Conservation (phyloP, 2,113 vertebrate species). For the Ursus arctos region DNA sequence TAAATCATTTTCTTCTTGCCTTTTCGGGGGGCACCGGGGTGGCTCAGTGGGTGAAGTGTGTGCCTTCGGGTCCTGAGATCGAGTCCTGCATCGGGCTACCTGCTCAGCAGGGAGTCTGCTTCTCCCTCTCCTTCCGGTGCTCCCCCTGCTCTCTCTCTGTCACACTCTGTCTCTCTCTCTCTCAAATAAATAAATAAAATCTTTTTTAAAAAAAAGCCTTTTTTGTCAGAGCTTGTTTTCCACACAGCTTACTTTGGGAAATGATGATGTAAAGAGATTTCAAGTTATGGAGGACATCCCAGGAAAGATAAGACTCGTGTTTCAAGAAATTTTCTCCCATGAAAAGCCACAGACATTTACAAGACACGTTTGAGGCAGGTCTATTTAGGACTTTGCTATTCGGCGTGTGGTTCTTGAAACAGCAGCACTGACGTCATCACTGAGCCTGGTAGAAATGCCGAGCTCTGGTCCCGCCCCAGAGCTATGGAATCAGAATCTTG, state of each 20-base stretch:
- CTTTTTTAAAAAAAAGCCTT: not conserved
- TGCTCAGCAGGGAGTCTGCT: too few relatives aligned
- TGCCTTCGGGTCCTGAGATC: too few relatives aligned
- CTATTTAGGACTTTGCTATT: not conserved
- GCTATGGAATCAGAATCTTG: not conserved
- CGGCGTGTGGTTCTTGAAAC: not conserved
- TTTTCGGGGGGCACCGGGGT: too few relatives aligned
- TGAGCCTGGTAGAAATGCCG: not conserved
- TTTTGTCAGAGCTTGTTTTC: not conserved
- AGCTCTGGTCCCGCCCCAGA: not conserved
- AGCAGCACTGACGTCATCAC: not conserved
- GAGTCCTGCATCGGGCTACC: too few relatives aligned
- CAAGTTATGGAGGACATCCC: not conserved
- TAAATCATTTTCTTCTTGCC: not conserved
- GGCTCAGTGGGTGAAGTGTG: too few relatives aligned
- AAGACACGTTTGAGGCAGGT: not conserved
- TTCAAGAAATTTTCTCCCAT: not conserved
- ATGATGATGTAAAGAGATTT: not conserved
- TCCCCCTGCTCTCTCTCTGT: too few relatives aligned
- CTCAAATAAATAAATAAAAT: not conserved
- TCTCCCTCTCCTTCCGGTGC: too few relatives aligned
- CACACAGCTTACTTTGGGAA: not conserved
- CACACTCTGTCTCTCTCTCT: not conserved
- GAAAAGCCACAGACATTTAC: not conserved
- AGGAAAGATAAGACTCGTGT: not conserved